Evolutionary conservation across 1,140 invertebrate genomes (phyloP).

Genomic region (Megathymus violae): DNA sequence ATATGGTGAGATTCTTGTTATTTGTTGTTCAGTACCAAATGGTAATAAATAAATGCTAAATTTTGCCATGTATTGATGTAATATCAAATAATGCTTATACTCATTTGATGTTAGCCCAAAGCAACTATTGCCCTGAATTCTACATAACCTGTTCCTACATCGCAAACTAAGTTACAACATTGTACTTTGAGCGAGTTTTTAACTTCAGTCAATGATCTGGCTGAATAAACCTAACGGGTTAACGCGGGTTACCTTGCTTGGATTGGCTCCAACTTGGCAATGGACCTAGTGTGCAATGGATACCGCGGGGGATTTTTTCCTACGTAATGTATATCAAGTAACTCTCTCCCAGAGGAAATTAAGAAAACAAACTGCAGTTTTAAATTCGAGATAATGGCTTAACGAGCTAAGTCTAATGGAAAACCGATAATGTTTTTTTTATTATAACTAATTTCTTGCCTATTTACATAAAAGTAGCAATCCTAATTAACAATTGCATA

Average conservation of each 20-base stretch:
- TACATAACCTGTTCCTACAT: no score
- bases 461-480: background rate
- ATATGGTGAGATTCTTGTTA: no score
- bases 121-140: no score
- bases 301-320: slow-evolving; percentile 42
- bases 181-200: background rate
- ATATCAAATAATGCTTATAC: no score
- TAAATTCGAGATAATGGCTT: slow-evolving; percentile 30
- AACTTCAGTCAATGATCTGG: slow-evolving; percentile 8
- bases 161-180: no score
- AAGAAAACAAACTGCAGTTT: slow-evolving; percentile 27
- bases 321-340: slow-evolving; percentile 33
- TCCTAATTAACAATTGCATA: background rate
- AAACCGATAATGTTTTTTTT: slow-evolving; percentile 31
- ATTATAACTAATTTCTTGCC: slow-evolving; percentile 10
- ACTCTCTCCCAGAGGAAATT: slow-evolving; percentile 19
- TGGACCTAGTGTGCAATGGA: slow-evolving; percentile 37
- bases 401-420: slow-evolving; percentile 26
- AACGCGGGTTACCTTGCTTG: slow-evolving; percentile 40
- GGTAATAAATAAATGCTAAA: no score
- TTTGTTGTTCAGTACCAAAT: no score
- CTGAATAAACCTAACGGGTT: slow-evolving; percentile 34
- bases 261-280: slow-evolving; percentile 45
- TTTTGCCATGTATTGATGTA: no score
- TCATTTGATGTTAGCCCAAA: no score